Evolutionary conservation across 2,797 vertebrate species (phyloP), one percentile per base, ranked within the genome.

Genomic region (Allobates femoralis): DNA sequence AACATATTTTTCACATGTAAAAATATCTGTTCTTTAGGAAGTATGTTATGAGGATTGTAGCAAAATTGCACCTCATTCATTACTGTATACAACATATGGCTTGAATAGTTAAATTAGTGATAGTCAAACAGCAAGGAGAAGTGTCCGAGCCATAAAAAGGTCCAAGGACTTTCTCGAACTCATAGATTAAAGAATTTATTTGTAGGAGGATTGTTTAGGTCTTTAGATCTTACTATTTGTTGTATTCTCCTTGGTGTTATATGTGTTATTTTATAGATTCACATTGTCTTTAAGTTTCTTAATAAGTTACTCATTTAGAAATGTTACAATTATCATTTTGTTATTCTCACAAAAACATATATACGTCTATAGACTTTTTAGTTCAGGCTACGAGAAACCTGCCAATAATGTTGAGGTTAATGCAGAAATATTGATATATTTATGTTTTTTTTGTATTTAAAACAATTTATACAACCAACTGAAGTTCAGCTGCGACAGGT

Each of bases 401-500:
- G 28, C 10, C 37, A 41, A 41, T 41, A 41, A 41, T 41, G 1
- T 8, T 0, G 5, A 46, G 41, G 41, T 46, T 46, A 46, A 8
- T 46, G 16, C 8, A 3, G 28, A 18, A 34, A 12, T 77, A 55
- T 19, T 55, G 10, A 37, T 23, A 15, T 23, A 16, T 46, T 37
- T 79, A 41, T 50, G 37, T 1, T 28, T 18, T 26, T 51, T 51
- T 66, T 51, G 58, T 37, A 30, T 51, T 12, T 37, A 11, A 46
- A 23, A 30, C 19, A 53, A 41, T 79, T 15, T 46, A 60, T 58
- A 21, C 19, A 6, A n/a, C 12, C 12, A n/a, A 66, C 0, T 30
- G n/a, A 3, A 71, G 10, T 30, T 37, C 46, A 71, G 10, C 21
- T 73, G 37, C 62, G 73, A 71, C 76, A 79, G 71, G 77, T 73